Evolutionary conservation across 1,140 invertebrate genomes (phyloP), one percentile per base, ranked within the genome.

Genomic region (Rhagoletis zephyria): DNA sequence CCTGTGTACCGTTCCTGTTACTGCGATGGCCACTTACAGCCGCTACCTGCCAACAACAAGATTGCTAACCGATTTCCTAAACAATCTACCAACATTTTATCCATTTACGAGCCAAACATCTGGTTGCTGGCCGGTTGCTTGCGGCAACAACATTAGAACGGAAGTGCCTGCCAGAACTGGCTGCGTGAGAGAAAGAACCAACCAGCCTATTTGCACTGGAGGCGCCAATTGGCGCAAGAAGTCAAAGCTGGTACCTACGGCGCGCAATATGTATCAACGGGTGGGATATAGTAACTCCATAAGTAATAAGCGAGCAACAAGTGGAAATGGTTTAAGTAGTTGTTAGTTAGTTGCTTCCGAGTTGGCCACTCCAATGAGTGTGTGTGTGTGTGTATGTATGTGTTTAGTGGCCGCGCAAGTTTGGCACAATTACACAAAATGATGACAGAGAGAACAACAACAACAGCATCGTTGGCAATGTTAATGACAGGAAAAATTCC

Each of bases 131-230:
- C 61, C 12, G 7, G 64, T 4, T 6, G n/a, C n/a, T 81, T 48
- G 74, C n/a, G n/a, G 74, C 74, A 19, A 42, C 74, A 56, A 81
- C 74, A 12, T 42, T 9, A 16, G 74, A 81, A 56, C 74, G 74
- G 74, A 81, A 81, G 74, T 81, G 51, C 74, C 56, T 81, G 30
- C 74, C 74, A 81, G 74, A 81, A 81, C 74, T 56, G 74, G 74
- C 74, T 81, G 74, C 74, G 74, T 81, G 74, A 81, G 74, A 81
- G 74, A 81, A 19, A 81, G 74, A 51, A 81, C 74, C 65, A 67
- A 30, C 63, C n/a, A 30, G 70, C 48, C 70, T 56, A 40, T 45
- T n/a, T 16, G 6, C 16, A 40, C 30, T 4, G 4, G 4, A 40
- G n/a, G 4, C 5, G 10, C 19, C 16, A 19, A 56, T 19, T 42